A percentile compares a stretch with the other conserved stretches of the same genome.
Evolutionary conservation across 2,888 invertebrate genomes (phyloP).

Genomic region (Sipunculus nudus): DNA sequence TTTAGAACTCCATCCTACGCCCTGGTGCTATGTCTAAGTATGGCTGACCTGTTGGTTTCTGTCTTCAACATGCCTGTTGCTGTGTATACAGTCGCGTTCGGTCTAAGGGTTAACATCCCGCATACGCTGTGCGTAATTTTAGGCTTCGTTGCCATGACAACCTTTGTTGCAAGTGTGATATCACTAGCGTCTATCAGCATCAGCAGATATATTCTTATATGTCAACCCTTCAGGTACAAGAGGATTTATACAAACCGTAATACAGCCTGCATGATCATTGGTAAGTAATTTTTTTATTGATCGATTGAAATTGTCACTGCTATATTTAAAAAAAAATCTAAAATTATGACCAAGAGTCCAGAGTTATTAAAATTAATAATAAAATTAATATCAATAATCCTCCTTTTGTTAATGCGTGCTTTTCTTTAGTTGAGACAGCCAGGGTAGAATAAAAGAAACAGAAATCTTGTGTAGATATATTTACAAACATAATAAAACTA

Average conservation of each 20-base stretch:
- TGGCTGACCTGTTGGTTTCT: neutral
- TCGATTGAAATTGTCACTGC: neutral
- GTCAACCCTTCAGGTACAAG: neutral
- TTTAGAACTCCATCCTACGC: neutral
- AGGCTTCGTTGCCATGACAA: constrained; percentile 1
- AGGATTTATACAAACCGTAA: neutral
- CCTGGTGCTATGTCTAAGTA: neutral
- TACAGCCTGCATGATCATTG: neutral
- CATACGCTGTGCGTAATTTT: neutral
- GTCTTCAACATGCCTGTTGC: neutral
- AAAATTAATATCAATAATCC: no score
- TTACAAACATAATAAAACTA: no score
- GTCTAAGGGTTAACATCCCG: neutral
- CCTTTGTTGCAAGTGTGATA: constrained; percentile 3
- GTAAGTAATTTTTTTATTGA: neutral
- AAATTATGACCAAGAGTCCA: no score
- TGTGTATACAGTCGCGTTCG: neutral
- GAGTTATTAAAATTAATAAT: no score
- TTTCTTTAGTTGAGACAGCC: no score
- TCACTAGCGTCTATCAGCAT: neutral
- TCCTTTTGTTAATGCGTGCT: no score
- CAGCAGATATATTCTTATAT: neutral
- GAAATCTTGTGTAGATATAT: no score
- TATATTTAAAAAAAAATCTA: no score
- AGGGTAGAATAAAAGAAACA: no score